These are phyloP conservation scores for Simalia tracyae DNA, from an alignment of 2,797 vertebrate species.

Conservation along the genomic window DNA sequence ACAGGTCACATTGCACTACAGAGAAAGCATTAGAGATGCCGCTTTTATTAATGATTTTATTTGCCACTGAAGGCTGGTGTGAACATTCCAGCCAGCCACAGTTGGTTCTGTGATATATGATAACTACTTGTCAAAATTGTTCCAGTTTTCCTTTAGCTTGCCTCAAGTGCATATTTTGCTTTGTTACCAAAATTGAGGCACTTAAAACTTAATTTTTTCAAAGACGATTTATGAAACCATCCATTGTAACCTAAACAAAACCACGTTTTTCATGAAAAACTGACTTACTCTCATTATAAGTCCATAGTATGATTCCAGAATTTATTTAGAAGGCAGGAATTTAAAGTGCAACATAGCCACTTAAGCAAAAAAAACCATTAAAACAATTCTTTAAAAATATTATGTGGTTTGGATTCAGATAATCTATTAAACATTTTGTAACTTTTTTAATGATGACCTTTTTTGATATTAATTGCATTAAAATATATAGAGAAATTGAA, in stretches of 20 bases:
- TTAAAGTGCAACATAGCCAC: conserved; percentile 21
- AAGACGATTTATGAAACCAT: conserved; percentile 60
- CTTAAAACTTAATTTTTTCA: conserved; percentile 58
- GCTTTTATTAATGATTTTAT: neutral
- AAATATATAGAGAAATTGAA: conserved; percentile 28
- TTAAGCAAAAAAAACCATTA: conserved; percentile 52
- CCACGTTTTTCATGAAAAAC: conserved; percentile 58
- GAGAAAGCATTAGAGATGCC: neutral
- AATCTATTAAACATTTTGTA: conserved; percentile 38
- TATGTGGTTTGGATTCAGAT: conserved; percentile 10
- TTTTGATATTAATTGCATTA: conserved; percentile 9
- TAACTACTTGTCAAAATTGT: neutral
- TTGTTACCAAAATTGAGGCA: conserved; percentile 50
- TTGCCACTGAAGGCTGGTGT: neutral
- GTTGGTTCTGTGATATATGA: neutral
- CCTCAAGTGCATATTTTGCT: conserved; percentile 6
- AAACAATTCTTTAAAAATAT: conserved; percentile 26
- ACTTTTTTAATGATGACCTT: conserved; percentile 27
- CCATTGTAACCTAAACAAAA: conserved; percentile 67
- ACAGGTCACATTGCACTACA: neutral
- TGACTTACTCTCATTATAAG: conserved; percentile 43
- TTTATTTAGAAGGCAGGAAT: conserved; percentile 45
- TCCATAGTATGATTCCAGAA: conserved; percentile 47
- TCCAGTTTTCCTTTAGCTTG: conserved; percentile 33
- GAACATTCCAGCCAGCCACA: neutral